Evolutionary conservation across 2,113 vertebrate genomes (phyloP).

Genomic region (Falcunculus frontatus): DNA sequence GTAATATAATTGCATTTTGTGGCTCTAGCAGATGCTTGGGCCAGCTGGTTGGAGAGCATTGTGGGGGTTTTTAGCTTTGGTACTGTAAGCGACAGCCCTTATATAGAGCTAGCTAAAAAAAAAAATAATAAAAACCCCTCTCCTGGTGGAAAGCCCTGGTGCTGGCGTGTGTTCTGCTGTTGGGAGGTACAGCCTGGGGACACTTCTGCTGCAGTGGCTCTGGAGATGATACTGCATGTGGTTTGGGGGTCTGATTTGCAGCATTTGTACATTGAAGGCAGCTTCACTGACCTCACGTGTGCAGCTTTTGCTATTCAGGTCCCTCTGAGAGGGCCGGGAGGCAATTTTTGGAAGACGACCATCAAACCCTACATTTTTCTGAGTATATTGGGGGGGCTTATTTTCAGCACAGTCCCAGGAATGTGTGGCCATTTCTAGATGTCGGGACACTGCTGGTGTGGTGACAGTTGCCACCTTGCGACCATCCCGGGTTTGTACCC

Average conservation of each 20-base stretch:
- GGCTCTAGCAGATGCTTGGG: slow-evolving; percentile 89
- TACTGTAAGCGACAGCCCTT: slow-evolving; percentile 62
- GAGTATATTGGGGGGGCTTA: fast-evolving
- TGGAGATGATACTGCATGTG: neutral
- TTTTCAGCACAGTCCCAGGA: neutral
- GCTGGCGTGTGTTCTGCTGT: neutral
- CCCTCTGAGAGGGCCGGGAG: neutral
- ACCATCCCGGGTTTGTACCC: fast-evolving
- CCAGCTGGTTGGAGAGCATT: slow-evolving; percentile 87
- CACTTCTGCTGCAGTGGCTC: neutral
- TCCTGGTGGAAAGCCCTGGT: neutral
- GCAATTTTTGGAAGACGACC: neutral
- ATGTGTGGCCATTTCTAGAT: neutral
- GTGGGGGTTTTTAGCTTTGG: slow-evolving; percentile 60
- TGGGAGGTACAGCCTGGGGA: neutral
- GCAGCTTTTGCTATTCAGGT: neutral
- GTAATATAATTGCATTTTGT: slow-evolving; percentile 82
- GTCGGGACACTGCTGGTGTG: fast-evolving
- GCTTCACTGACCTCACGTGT: neutral
- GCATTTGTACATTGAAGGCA: neutral
- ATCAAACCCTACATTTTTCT: neutral
- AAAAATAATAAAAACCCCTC: neutral
- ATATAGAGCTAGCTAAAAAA: slow-evolving; percentile 16
- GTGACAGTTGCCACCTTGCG: neutral
- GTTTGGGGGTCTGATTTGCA: neutral